phyloP scores from a whole-genome alignment of 2,888 invertebrate genomes.

The Oeneis ivallda region DNA sequence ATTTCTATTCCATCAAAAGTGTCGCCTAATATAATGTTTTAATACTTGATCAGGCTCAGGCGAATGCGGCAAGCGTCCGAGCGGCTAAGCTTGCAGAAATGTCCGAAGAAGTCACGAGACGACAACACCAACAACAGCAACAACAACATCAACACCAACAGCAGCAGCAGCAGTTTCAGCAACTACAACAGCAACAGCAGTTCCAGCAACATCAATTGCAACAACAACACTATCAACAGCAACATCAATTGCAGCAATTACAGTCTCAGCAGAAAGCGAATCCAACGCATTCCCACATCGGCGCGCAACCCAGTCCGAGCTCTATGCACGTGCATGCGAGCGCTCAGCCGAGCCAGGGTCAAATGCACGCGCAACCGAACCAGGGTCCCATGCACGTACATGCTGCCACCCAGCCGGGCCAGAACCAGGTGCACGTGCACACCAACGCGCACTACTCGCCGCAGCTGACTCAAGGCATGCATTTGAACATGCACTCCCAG shows the following conservation, averaged over 20 bases:
- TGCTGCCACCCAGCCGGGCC: slow-evolving; percentile 47
- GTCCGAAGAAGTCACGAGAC: slow-evolving; percentile 88
- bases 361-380: slow-evolving; percentile 33
- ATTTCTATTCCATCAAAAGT: background rate
- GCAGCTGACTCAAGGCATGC: slow-evolving; percentile 47
- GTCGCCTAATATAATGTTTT: background rate
- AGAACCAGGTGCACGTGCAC: slow-evolving; percentile 11
- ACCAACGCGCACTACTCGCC: slow-evolving; percentile 48
- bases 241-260: slow-evolving; percentile 40
- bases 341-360: slow-evolving; percentile 31
- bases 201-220: slow-evolving; percentile 69
- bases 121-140: slow-evolving; percentile 65
- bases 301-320: slow-evolving; percentile 35
- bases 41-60: slow-evolving; percentile 43
- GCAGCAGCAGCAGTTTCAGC: slow-evolving; percentile 55
- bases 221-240: slow-evolving; percentile 50
- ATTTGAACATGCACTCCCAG: slow-evolving; percentile 43
- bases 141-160: slow-evolving; percentile 43
- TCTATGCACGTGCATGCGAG: slow-evolving; percentile 31
- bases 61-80: slow-evolving; percentile 57
- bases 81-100: slow-evolving; percentile 89
- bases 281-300: slow-evolving; percentile 43
- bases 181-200: slow-evolving; percentile 35
- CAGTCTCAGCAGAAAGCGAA: slow-evolving; percentile 34
- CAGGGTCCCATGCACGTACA: slow-evolving; percentile 36